Evolutionary conservation across 2,888 invertebrate species (phyloP).

Genomic region (Drosophila mayaguana): DNA sequence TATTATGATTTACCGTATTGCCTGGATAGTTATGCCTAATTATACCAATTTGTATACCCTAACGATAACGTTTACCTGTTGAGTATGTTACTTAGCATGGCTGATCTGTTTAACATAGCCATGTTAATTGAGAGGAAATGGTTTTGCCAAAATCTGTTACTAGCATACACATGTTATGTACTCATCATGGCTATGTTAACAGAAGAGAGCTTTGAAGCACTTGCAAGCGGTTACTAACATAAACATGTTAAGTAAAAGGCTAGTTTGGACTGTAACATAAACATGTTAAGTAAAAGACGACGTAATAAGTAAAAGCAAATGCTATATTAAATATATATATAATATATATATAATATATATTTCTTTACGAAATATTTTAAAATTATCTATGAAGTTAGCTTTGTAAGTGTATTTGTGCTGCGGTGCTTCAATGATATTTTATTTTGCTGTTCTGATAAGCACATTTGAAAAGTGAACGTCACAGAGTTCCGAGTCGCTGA

Average conservation of each 20-base stretch:
- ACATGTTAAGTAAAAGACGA: no score
- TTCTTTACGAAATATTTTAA: no score
- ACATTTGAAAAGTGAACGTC: conserved; percentile 57
- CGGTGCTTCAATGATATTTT: neutral
- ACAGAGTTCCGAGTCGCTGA: conserved; percentile 35
- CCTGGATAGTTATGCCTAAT: conserved; percentile 13
- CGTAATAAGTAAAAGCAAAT: no score
- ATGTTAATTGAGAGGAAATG: no score
- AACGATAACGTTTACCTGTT: no score
- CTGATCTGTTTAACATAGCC: neutral
- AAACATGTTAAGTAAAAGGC: neutral
- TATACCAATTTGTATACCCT: conserved; percentile 7
- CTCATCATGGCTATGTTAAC: neutral
- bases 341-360: no score
- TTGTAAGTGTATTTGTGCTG: conserved; percentile 1
- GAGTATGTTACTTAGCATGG: neutral
- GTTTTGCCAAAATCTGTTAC: neutral
- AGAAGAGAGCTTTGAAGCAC: neutral
- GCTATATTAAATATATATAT: no score
- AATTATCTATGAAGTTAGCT: neutral
- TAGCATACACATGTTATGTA: neutral
- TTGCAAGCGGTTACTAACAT: neutral
- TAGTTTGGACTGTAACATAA: neutral
- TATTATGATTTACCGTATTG: conserved; percentile 13
- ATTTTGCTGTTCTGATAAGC: conserved; percentile 44